phyloP scores from a whole-genome alignment of 2,797 vertebrate genomes.

The Valencia hispanica region DNA sequence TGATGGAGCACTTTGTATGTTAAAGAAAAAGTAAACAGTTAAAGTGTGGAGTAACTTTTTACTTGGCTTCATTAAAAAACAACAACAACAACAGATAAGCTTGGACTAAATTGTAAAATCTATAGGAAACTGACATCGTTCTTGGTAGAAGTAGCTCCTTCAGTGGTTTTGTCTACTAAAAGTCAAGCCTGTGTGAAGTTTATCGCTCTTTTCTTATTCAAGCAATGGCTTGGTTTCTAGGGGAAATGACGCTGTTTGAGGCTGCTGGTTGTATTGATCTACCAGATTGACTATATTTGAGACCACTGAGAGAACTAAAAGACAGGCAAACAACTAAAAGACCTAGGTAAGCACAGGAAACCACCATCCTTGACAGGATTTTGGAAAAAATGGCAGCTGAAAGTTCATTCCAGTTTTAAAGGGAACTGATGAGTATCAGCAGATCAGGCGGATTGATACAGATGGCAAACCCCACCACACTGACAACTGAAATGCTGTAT shows the following conservation, averaged over 20 bases:
- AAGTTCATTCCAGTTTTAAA: not conserved
- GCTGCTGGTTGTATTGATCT: not conserved
- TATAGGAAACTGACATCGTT: not conserved
- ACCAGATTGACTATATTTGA: not conserved
- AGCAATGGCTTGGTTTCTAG: not conserved
- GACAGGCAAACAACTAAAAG: not conserved
- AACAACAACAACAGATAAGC: no score
- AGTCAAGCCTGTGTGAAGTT: not conserved
- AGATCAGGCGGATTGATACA: not conserved
- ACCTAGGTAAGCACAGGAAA: not conserved
- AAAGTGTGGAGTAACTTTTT: no score
- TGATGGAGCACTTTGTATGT: no score
- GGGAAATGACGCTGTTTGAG: not conserved
- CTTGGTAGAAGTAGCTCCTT: not conserved
- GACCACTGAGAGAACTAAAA: not conserved
- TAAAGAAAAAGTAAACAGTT: no score
- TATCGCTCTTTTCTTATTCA: not conserved
- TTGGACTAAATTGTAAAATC: not conserved
- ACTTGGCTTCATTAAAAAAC: no score
- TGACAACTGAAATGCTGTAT: not conserved
- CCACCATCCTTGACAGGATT: not conserved
- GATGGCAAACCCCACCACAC: not conserved
- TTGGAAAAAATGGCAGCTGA: not conserved
- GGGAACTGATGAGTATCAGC: not conserved
- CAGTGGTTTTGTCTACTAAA: not conserved